These are phyloP conservation scores for Gonioctena quinquepunctata DNA, from an alignment of 1,140 invertebrate genomes.

Conservation along the genomic window DNA sequence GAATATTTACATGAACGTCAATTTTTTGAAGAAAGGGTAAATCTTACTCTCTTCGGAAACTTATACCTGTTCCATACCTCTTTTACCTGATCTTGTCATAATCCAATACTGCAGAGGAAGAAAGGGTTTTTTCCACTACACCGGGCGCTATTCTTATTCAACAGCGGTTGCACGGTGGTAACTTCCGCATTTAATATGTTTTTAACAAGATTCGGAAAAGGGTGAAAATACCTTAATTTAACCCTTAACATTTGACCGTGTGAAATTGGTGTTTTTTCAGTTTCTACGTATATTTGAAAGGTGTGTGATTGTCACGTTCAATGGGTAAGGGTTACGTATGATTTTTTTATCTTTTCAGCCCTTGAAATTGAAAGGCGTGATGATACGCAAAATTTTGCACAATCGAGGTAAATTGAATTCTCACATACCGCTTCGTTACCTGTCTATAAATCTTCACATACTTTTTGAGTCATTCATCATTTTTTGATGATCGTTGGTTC, in stretches of 20 bases:
- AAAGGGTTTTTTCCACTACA: conserved; percentile 28
- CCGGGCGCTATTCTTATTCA: conserved; percentile 31
- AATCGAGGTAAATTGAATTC: neutral
- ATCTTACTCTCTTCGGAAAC: neutral
- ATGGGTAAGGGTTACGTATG: conserved; percentile 24
- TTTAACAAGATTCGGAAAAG: conserved; percentile 45
- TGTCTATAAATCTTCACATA: neutral
- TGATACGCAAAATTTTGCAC: conserved; percentile 7
- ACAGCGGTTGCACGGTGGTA: conserved; percentile 42
- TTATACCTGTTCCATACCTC: conserved; percentile 30
- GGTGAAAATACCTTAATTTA: conserved; percentile 34
- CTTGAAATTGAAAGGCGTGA: conserved; percentile 18
- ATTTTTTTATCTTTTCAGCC: conserved; percentile 17
- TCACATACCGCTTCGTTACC: neutral
- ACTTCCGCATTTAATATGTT: conserved; percentile 42
- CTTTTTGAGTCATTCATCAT: neutral
- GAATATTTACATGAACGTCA: conserved; percentile 24
- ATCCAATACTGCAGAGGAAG: neutral
- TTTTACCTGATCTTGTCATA: conserved; percentile 33
- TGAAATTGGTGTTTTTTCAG: conserved; percentile 38
- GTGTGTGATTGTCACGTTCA: conserved; percentile 10
- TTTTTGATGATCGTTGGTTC: too few relatives aligned
- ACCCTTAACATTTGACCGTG: conserved; percentile 40
- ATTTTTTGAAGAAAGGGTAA: conserved; percentile 30
- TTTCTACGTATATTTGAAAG: conserved; percentile 18